A percentile compares a stretch with the other conserved stretches of the same genome.
These are phyloP conservation scores for Encarsia formosa DNA, from an alignment of 2,888 invertebrate genomes.

Conservation along the genomic window DNA sequence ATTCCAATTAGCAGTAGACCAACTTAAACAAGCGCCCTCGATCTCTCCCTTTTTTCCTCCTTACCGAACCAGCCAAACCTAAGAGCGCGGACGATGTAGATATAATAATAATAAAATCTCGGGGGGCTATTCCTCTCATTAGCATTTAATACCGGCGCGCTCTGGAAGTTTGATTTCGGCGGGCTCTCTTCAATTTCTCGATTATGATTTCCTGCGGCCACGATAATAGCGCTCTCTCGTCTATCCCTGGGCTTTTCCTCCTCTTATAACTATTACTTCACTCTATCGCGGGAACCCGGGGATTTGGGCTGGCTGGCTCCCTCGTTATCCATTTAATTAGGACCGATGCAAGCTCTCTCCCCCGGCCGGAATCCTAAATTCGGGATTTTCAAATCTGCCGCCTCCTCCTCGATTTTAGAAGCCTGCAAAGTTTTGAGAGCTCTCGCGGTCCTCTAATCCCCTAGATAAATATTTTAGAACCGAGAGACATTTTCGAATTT, in stretches of 20 bases:
- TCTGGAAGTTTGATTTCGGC: slow-evolving; percentile 42
- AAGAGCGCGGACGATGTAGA: no score
- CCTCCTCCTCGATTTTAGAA: slow-evolving; percentile 16
- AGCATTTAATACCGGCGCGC: slow-evolving; percentile 42
- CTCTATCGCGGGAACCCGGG: slow-evolving; percentile 19
- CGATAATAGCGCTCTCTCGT: slow-evolving; percentile 31
- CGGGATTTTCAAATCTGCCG: slow-evolving; percentile 27
- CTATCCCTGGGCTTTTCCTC: slow-evolving; percentile 9
- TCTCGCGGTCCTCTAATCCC: slow-evolving; percentile 8
- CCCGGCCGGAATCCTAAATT: slow-evolving; percentile 16
- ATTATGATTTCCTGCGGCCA: slow-evolving; percentile 40
- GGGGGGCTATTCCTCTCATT: slow-evolving; percentile 35
- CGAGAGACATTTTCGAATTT: slow-evolving; percentile 17
- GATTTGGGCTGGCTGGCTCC: background rate
- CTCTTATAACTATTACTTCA: slow-evolving; percentile 34
- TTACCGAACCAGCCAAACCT: no score
- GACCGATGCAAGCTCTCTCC: slow-evolving; percentile 23
- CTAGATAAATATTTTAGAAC: slow-evolving; percentile 26
- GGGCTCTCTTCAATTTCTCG: slow-evolving; percentile 33
- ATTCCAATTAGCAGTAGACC: no score
- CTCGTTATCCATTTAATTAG: slow-evolving; percentile 39
- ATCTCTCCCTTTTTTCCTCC: no score
- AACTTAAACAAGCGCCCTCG: no score
- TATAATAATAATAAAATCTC: no score
- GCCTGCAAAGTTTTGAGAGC: slow-evolving; percentile 18